These are phyloP conservation scores for Anoplius nigerrimus DNA, from an alignment of 2,888 invertebrate species.

Conservation along the genomic window DNA sequence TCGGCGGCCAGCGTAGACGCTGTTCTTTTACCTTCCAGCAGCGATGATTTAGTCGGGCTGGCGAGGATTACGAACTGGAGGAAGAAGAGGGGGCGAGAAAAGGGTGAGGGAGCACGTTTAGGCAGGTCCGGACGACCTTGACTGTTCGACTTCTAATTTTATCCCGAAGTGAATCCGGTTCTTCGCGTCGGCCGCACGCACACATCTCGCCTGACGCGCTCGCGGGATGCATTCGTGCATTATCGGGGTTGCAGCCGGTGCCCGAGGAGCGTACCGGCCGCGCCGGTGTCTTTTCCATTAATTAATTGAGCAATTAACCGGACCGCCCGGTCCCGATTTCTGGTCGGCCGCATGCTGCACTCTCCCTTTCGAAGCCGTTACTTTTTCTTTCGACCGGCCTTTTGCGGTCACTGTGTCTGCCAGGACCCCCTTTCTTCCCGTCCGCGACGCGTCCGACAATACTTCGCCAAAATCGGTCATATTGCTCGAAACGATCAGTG, in stretches of 20 bases:
- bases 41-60: not conserved
- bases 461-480: too few species aligned
- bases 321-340: slow-evolving; percentile 1
- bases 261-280: not conserved
- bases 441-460: too few species aligned
- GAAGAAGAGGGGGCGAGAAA: slow-evolving; percentile 11
- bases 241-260: slow-evolving; percentile 26
- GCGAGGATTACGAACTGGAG: not conserved
- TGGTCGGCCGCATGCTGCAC: not conserved
- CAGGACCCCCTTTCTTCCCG: too few species aligned
- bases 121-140: slow-evolving; percentile 58
- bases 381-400: too few species aligned
- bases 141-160: slow-evolving; percentile 62
- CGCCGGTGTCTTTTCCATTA: slow-evolving; percentile 22
- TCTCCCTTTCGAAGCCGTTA: slow-evolving; percentile 29
- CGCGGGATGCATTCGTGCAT: slow-evolving; percentile 24
- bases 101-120: slow-evolving; percentile 42
- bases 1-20: too few species aligned
- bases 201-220: slow-evolving; percentile 35
- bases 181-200: slow-evolving; percentile 50
- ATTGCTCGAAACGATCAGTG: too few species aligned
- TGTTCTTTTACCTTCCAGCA: too few species aligned
- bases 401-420: too few species aligned
- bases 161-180: slow-evolving; percentile 65
- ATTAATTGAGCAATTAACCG: slow-evolving; percentile 41